A percentile compares a stretch with the other conserved stretches of the same genome.
These are phyloP conservation scores for Uropsilus gracilis DNA, from an alignment of 2,113 vertebrate species.

Conservation along the genomic window DNA sequence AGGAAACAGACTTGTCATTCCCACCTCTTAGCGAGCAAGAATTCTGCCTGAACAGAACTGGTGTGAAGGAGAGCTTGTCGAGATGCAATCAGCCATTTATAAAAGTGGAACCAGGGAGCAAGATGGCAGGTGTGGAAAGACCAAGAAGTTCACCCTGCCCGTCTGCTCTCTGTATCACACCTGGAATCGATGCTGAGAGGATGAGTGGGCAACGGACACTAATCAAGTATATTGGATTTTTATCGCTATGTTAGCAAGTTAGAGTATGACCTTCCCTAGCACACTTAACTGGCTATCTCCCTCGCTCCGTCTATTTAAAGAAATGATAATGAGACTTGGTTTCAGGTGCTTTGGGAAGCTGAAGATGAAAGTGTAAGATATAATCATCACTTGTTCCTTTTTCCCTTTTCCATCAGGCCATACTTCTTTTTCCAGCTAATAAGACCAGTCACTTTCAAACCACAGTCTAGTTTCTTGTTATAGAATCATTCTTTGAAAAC, in stretches of 20 bases:
- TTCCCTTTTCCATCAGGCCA: slow-evolving; percentile 31
- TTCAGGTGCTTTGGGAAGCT: slow-evolving; percentile 55
- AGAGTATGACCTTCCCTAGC: slow-evolving; percentile 69
- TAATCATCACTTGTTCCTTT: slow-evolving; percentile 35
- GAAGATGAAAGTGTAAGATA: slow-evolving; percentile 56
- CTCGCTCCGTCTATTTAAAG: slow-evolving; percentile 58
- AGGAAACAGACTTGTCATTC: neutral
- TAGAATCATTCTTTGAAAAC: slow-evolving; percentile 71
- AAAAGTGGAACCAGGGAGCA: neutral
- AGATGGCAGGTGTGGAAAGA: neutral
- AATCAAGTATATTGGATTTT: slow-evolving; percentile 68
- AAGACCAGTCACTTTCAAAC: slow-evolving; percentile 70
- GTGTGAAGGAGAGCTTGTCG: neutral
- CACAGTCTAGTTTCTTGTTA: slow-evolving; percentile 60
- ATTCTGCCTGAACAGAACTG: slow-evolving; percentile 1
- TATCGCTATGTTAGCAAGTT: slow-evolving; percentile 60
- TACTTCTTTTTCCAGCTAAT: slow-evolving; percentile 50
- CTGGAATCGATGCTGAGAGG: neutral
- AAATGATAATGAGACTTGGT: slow-evolving; percentile 67
- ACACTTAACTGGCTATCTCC: slow-evolving; percentile 40
- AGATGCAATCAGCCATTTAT: neutral
- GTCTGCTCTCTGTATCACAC: neutral
- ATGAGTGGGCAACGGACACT: neutral
- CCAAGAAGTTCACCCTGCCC: neutral
- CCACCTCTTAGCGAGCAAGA: slow-evolving; percentile 1